Conservation (phyloP, 2,888 invertebrate species). For the Branchellion lobata region DNA sequence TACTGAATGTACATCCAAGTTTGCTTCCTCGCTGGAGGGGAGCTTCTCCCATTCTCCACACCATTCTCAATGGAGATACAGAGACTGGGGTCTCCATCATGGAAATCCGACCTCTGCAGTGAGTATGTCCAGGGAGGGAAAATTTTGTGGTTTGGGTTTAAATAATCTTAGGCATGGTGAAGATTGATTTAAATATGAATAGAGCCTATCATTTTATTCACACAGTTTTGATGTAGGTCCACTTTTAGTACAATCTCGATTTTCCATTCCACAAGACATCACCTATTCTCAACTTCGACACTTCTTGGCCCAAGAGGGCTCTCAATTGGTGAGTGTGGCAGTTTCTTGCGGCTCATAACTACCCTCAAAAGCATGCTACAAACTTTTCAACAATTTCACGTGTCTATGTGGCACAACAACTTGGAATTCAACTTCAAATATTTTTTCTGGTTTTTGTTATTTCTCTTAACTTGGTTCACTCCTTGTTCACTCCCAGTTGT, state of each 20-base stretch:
- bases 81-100: conserved; percentile 83
- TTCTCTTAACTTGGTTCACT: too few relatives aligned
- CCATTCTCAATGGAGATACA: conserved; percentile 78
- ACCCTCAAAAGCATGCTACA: too few relatives aligned
- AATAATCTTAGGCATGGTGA: too few relatives aligned
- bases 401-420: too few relatives aligned
- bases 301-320: conserved; percentile 55
- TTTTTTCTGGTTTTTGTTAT: too few relatives aligned
- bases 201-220: too few relatives aligned
- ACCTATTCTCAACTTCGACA: conserved; percentile 54
- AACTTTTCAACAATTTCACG: too few relatives aligned
- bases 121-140: too few relatives aligned
- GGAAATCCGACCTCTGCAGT: conserved; percentile 69
- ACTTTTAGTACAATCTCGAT: conserved; percentile 55
- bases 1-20: conserved; percentile 90
- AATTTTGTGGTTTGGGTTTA: too few relatives aligned
- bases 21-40: conserved; percentile 88
- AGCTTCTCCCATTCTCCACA: conserved; percentile 84
- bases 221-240: conserved; percentile 60
- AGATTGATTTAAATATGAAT: too few relatives aligned
- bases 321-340: conserved; percentile 52
- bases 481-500: conserved; percentile 71
- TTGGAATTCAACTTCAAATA: too few relatives aligned
- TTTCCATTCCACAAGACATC: conserved; percentile 53
- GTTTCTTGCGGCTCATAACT: too few relatives aligned